These are phyloP conservation scores for Cyprinella venusta DNA, from an alignment of 2,797 vertebrate species.

Conservation along the genomic window DNA sequence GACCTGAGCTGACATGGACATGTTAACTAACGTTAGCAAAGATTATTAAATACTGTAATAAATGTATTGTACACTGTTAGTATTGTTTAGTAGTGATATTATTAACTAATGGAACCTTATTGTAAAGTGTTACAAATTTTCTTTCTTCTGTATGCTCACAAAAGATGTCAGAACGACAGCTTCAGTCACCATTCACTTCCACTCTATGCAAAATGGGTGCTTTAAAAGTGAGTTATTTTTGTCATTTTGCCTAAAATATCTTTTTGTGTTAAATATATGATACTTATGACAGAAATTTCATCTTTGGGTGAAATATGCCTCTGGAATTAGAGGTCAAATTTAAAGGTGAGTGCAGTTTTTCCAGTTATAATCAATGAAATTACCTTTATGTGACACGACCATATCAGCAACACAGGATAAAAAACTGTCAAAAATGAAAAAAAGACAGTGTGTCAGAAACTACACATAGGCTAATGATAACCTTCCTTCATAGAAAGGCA, in stretches of 20 bases:
- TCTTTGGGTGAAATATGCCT: background rate
- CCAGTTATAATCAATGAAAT: background rate
- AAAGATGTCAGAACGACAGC: background rate
- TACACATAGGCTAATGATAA: background rate
- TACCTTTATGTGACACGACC: conserved; percentile 58
- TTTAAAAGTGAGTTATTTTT: background rate
- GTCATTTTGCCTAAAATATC: background rate
- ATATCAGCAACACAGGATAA: conserved; percentile 52
- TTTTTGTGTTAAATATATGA: background rate
- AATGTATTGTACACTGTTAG: background rate
- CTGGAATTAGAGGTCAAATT: background rate
- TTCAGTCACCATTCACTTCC: background rate
- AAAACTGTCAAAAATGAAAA: conserved; percentile 41
- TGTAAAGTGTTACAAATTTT: background rate
- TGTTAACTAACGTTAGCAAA: background rate
- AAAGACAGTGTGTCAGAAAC: conserved; percentile 21
- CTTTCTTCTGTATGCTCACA: background rate
- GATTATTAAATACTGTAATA: background rate
- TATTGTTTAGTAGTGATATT: too few species aligned
- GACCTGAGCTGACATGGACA: background rate
- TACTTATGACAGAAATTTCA: background rate
- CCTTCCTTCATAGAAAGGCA: background rate
- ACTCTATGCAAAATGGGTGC: background rate
- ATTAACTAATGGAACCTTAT: background rate
- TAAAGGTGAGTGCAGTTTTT: background rate